Evolutionary conservation across 1,140 invertebrate species (phyloP).

Genomic region (Aphis gossypii): DNA sequence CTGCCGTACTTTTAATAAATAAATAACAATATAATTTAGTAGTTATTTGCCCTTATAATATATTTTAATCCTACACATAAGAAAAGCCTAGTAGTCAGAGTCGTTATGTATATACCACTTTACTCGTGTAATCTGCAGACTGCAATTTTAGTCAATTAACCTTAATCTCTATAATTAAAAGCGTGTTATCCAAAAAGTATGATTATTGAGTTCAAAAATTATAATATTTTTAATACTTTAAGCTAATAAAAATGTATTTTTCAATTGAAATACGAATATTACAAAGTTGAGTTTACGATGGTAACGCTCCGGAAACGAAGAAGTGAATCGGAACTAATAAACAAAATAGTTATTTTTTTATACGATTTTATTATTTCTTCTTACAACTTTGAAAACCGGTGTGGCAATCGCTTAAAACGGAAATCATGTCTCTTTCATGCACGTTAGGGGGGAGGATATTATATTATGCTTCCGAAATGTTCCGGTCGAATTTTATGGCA

Average conservation of each 20-base stretch:
- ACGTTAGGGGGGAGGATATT: not conserved
- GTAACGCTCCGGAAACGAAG: not conserved
- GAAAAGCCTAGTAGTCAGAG: not conserved
- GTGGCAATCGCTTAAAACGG: slow-evolving; percentile 40
- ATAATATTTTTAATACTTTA: not conserved
- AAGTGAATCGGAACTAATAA: slow-evolving; percentile 47
- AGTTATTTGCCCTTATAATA: not conserved
- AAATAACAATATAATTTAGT: not conserved
- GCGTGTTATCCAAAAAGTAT: not conserved
- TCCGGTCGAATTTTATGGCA: slow-evolving; percentile 35
- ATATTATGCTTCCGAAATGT: not conserved
- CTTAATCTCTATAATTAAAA: slow-evolving; percentile 24
- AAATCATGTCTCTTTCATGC: not conserved
- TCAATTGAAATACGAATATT: not conserved
- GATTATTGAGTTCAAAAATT: not conserved
- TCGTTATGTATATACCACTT: not conserved
- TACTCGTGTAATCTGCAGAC: not conserved
- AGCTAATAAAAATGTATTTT: not conserved
- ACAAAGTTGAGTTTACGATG: not conserved
- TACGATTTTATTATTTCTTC: slow-evolving; percentile 15
- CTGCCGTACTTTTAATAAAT: not conserved
- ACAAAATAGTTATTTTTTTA: slow-evolving; percentile 37
- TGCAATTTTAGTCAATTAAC: not conserved
- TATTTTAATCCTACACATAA: not conserved
- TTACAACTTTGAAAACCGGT: slow-evolving; percentile 22